Conservation (phyloP, 2,113 vertebrate species). For the Hemibagrus wyckioides region DNA sequence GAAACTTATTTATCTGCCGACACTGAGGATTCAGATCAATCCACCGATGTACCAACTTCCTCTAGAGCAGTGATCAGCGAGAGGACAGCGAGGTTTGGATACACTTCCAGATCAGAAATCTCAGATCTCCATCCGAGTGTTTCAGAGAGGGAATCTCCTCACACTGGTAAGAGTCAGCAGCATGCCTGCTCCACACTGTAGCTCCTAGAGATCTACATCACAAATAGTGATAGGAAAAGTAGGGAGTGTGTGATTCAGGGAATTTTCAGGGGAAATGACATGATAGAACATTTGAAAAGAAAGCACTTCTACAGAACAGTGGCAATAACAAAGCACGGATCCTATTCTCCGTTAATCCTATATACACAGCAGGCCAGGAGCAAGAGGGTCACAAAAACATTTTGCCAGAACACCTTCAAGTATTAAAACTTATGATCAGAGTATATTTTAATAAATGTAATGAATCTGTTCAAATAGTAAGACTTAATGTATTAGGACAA, state of each 20-base stretch:
- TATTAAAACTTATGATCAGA: background rate
- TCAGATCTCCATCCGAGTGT: slow-evolving; percentile 43
- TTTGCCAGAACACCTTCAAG: background rate
- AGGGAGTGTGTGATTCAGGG: background rate
- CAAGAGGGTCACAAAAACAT: background rate
- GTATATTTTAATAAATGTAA: background rate
- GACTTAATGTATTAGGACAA: background rate
- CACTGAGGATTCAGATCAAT: slow-evolving; percentile 44
- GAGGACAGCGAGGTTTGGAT: slow-evolving; percentile 15
- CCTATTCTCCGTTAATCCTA: background rate
- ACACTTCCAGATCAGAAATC: background rate
- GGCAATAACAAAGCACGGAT: background rate
- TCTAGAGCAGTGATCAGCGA: slow-evolving; percentile 15
- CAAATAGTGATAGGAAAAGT: background rate
- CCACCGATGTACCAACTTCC: slow-evolving; percentile 1
- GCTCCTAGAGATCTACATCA: background rate
- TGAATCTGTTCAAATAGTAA: background rate
- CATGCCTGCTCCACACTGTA: background rate
- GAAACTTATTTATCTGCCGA: slow-evolving; percentile 33
- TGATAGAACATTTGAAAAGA: background rate
- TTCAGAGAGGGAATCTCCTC: slow-evolving; percentile 20
- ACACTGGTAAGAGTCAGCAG: slow-evolving; percentile 48
- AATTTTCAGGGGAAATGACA: background rate
- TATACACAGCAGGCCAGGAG: background rate
- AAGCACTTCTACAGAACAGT: background rate